Evolutionary conservation across 2,888 invertebrate species (phyloP), one percentile per base, ranked within the genome.

Genomic region (Spodoptera littoralis): DNA sequence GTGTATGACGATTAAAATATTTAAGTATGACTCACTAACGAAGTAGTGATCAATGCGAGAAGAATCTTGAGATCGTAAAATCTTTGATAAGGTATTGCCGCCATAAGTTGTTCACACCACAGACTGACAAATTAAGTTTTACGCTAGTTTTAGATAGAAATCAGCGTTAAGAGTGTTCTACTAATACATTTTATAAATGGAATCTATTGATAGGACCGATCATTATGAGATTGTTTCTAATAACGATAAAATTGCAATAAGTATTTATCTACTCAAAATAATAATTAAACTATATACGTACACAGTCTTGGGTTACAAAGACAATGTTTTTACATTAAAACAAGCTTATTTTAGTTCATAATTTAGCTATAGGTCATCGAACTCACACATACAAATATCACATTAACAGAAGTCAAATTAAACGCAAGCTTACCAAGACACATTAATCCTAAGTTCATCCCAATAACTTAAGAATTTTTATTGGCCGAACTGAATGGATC

Each of bases 21-120:
- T 65, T 18, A 30, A 51, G 45, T 64, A 64, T 79, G 75, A 78
- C 55, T 78, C 78, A 79, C 69, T 71, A 74, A 74, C 70, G 68
- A 72, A 67, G 69, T 60, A 36, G 22, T 73, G 73, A 76, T 60
- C 68, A 65, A 66, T 61, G 51, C 41, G 49, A 64, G 66, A 70
- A 58, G 67, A 56, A 75, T 80, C 43, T 47, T 13, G 65, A 64
- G 61, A 65, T 75, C 66, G 66, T 80, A 67, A 77, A 77, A 68
- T 47, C 45, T 70, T 60, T 59, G 60, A 56, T 67, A 56, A 51
- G 65, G 52, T 62, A 60, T 65, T 58, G 56, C 63, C 66, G 60
- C 53, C 43, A 52, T 66, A 46, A 48, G 46, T 63, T 65, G 61
- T 50, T 64, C 65, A 78, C 79, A 73, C 73, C 51, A 62, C 52